phyloP scores from a whole-genome alignment of 2,888 invertebrate genomes.

The Scaeva pyrastri region DNA sequence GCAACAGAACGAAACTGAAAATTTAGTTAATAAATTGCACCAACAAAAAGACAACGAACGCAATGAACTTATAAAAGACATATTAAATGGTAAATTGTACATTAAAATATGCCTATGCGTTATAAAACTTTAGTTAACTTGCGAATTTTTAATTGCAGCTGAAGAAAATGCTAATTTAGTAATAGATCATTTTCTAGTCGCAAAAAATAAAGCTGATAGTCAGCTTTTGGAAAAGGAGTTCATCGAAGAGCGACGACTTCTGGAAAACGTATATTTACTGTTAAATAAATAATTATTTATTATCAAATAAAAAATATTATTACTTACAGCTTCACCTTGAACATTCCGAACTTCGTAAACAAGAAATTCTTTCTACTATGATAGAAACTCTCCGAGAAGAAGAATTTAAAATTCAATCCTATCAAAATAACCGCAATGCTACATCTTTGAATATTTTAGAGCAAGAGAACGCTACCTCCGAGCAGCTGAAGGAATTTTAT shows the following conservation, averaged over 20 bases:
- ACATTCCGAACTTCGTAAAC: conserved; percentile 86
- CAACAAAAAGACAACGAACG: conserved; percentile 87
- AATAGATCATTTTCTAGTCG: conserved; percentile 87
- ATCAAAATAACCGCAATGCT: conserved; percentile 86
- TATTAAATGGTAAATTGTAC: conserved; percentile 85
- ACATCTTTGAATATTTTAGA: conserved; percentile 87
- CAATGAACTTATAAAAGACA: conserved; percentile 86
- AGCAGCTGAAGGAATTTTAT: conserved; percentile 86
- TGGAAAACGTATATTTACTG: conserved; percentile 84
- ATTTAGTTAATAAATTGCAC: conserved; percentile 88
- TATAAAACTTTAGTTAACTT: too few relatives aligned
- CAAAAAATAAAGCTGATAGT: conserved; percentile 86
- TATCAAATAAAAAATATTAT: not conserved
- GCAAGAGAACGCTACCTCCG: conserved; percentile 87
- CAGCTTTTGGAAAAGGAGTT: conserved; percentile 88
- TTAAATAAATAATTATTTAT: conserved; percentile 78
- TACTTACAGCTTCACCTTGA: conserved; percentile 80
- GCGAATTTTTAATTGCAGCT: conserved; percentile 82
- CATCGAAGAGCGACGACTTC: conserved; percentile 87
- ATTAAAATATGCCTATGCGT: too few relatives aligned
- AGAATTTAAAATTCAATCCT: conserved; percentile 86
- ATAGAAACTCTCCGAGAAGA: conserved; percentile 88
- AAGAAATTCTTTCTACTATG: conserved; percentile 90
- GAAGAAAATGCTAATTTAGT: conserved; percentile 88
- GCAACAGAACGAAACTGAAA: conserved; percentile 88